Conservation (phyloP, 2,113 vertebrate genomes). For the Panthera tigris region DNA sequence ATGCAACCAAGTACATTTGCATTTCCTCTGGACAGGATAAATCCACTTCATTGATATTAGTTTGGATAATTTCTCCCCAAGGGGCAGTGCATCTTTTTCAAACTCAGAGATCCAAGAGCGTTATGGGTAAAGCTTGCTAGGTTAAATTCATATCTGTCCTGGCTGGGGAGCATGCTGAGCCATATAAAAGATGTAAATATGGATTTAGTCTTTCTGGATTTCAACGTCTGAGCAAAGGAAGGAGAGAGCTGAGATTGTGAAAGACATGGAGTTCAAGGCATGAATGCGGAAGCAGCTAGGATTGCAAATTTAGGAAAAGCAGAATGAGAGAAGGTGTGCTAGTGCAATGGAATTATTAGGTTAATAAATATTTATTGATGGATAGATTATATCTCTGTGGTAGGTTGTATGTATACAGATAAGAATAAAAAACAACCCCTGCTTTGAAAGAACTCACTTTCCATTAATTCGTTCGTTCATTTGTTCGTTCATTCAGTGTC, state of each 20-base stretch:
- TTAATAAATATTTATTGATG: slow-evolving; percentile 4
- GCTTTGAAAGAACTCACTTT: slow-evolving; percentile 24
- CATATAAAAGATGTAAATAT: slow-evolving; percentile 7
- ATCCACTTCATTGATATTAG: slow-evolving; percentile 51
- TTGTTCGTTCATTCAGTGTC: background rate
- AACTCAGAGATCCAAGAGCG: background rate
- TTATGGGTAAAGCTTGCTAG: slow-evolving; percentile 50
- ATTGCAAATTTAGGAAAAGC: background rate
- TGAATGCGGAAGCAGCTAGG: background rate
- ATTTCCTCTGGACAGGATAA: slow-evolving; percentile 64
- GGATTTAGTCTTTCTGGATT: slow-evolving; percentile 39
- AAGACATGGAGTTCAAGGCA: background rate
- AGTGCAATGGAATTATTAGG: background rate
- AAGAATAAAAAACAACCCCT: slow-evolving; percentile 8
- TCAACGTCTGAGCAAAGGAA: background rate
- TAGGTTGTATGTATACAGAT: background rate
- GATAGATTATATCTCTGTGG: background rate
- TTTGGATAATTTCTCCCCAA: slow-evolving; percentile 62
- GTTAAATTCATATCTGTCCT: slow-evolving; percentile 53
- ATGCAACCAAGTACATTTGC: slow-evolving; percentile 60
- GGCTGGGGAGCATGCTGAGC: background rate
- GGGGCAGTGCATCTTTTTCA: slow-evolving; percentile 56
- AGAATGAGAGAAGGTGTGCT: background rate
- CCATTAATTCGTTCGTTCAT: background rate
- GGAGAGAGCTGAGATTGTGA: background rate